A percentile compares a stretch with the other conserved stretches of the same genome.
Evolutionary conservation across 2,888 invertebrate genomes (phyloP).

Genomic region (Heterodera filipjevi): DNA sequence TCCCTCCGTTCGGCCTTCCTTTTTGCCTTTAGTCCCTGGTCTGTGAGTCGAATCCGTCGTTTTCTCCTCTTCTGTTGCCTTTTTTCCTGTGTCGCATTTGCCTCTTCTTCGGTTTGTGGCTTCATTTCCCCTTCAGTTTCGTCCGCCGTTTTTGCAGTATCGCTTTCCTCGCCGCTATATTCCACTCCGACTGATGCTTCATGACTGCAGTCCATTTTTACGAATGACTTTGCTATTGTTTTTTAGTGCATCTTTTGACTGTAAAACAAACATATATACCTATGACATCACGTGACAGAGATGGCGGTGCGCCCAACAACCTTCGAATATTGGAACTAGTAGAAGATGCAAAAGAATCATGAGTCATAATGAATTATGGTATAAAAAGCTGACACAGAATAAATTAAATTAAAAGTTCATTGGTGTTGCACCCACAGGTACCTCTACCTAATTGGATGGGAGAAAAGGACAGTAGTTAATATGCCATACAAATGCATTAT

Average conservation of each 20-base stretch:
- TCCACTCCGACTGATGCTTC: neutral
- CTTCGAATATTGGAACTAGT: constrained; percentile 6
- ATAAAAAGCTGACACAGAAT: no score
- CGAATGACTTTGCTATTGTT: neutral
- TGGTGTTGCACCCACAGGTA: no score
- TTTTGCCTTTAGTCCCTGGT: constrained; percentile 30
- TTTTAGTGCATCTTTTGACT: neutral
- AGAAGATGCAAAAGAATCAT: neutral
- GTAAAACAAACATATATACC: neutral
- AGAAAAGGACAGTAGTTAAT: no score
- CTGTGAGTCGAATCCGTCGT: constrained; percentile 41
- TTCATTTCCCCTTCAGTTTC: constrained; percentile 30
- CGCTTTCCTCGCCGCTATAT: constrained; percentile 17
- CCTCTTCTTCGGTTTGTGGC: constrained; percentile 36
- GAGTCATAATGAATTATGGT: neutral
- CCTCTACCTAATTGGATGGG: no score
- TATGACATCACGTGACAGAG: neutral
- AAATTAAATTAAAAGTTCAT: no score
- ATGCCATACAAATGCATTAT: no score
- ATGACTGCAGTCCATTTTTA: neutral
- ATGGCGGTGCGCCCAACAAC: constrained; percentile 26
- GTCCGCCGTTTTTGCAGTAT: constrained; percentile 23
- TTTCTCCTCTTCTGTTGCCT: constrained; percentile 39
- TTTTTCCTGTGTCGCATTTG: constrained; percentile 11
- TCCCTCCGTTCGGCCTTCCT: constrained; percentile 39